phyloP scores from a whole-genome alignment of 2,797 vertebrate species.

The Melanitta fusca region DNA sequence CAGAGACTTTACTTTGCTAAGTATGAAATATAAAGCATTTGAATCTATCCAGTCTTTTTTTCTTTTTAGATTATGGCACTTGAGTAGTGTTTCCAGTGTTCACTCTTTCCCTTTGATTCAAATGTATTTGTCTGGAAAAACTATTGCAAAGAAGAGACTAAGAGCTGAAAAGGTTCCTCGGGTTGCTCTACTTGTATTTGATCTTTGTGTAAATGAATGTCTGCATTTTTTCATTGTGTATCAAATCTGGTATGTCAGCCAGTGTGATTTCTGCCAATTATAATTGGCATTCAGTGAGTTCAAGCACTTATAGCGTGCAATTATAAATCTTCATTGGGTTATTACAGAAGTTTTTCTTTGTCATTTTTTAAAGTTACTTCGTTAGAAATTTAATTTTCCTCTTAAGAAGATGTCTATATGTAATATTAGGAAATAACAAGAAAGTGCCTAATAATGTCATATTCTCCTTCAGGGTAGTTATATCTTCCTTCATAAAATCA shows the following conservation, averaged over 20 bases:
- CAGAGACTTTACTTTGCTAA: neutral
- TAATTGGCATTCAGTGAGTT: slow-evolving; percentile 27
- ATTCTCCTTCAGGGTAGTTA: neutral
- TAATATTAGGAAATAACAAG: neutral
- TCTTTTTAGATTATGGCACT: neutral
- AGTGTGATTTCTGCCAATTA: neutral
- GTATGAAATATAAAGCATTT: neutral
- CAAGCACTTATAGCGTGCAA: neutral
- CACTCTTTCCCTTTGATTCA: neutral
- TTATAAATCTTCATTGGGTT: slow-evolving; percentile 34
- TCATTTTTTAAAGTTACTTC: neutral
- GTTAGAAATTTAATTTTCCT: neutral
- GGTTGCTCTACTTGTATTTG: neutral
- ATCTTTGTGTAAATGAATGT: neutral
- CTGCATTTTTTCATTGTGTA: neutral
- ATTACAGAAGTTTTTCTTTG: neutral
- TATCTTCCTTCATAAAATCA: neutral
- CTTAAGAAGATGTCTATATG: neutral
- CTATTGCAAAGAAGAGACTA: neutral
- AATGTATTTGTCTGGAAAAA: neutral
- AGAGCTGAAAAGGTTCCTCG: neutral
- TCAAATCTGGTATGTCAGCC: neutral
- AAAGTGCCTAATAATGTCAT: neutral
- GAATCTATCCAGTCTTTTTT: neutral
- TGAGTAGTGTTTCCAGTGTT: neutral